Conservation (phyloP, 2,113 vertebrate genomes). For the Pleuronectes platessa region DNA sequence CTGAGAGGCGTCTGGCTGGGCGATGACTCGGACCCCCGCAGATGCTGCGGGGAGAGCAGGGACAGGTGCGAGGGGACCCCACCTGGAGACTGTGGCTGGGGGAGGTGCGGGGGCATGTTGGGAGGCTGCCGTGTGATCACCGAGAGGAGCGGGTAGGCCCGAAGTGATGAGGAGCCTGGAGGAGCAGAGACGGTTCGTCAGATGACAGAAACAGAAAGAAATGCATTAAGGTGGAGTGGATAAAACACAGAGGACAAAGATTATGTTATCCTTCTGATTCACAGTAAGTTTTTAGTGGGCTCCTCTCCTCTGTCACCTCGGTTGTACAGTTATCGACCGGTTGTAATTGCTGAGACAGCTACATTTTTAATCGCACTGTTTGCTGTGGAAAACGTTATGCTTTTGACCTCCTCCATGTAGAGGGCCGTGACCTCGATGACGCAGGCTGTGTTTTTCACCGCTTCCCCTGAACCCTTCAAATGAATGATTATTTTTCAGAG, state of each 20-base stretch:
- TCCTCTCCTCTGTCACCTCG: slow-evolving; percentile 30
- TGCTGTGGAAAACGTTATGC: slow-evolving; percentile 72
- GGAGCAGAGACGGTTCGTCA: slow-evolving; percentile 29
- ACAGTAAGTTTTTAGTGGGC: slow-evolving; percentile 32
- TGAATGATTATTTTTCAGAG: slow-evolving; percentile 74
- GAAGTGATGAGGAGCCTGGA: slow-evolving; percentile 89
- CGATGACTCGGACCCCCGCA: slow-evolving; percentile 65
- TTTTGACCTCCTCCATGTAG: slow-evolving; percentile 70
- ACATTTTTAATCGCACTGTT: slow-evolving; percentile 64
- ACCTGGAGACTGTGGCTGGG: slow-evolving; percentile 76
- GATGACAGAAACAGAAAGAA: slow-evolving; percentile 9
- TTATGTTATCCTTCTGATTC: slow-evolving; percentile 22
- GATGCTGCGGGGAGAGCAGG: slow-evolving; percentile 61
- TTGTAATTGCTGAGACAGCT: slow-evolving; percentile 57
- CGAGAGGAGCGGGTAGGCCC: slow-evolving; percentile 91
- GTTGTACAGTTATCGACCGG: slow-evolving; percentile 49
- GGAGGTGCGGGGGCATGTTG: slow-evolving; percentile 80
- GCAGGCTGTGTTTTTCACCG: slow-evolving; percentile 79
- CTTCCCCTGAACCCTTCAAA: slow-evolving; percentile 67
- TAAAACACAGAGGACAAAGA: background rate
- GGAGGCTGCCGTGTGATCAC: slow-evolving; percentile 92
- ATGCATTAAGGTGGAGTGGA: slow-evolving; percentile 18
- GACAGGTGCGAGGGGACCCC: slow-evolving; percentile 77
- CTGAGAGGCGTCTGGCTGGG: slow-evolving; percentile 84
- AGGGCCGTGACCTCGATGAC: slow-evolving; percentile 73